phyloP scores from a whole-genome alignment of 2,113 vertebrate species.

The Scomber japonicus region DNA sequence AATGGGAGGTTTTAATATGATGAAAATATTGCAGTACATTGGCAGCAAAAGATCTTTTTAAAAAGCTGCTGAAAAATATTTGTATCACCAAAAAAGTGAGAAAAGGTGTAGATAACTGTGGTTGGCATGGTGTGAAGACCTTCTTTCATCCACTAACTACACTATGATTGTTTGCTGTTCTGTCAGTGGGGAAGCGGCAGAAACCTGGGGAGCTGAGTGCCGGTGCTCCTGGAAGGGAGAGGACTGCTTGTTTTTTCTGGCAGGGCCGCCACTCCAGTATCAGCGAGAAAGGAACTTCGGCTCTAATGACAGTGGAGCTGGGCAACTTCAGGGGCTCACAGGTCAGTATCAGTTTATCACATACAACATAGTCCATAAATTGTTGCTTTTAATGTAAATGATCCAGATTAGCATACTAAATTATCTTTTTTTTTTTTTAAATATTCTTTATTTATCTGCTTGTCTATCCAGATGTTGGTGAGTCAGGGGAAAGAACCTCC shows the following conservation, averaged over 20 bases:
- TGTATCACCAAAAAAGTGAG: background rate
- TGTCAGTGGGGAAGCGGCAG: conserved; percentile 84
- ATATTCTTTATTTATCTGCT: background rate
- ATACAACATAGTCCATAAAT: background rate
- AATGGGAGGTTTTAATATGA: background rate
- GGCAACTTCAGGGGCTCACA: conserved; percentile 85
- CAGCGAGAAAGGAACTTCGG: conserved; percentile 86
- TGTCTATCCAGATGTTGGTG: conserved; percentile 79
- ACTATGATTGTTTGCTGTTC: conserved; percentile 13
- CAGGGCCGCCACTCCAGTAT: conserved; percentile 84
- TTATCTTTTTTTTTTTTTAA: background rate
- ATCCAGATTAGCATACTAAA: too few species aligned
- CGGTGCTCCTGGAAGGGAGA: conserved; percentile 81
- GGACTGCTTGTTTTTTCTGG: conserved; percentile 87
- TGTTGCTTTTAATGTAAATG: too few species aligned
- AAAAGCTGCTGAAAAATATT: too few species aligned
- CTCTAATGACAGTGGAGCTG: conserved; percentile 88
- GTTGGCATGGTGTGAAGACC: background rate
- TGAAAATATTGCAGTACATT: background rate
- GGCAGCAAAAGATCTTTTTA: too few species aligned
- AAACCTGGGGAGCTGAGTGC: conserved; percentile 83
- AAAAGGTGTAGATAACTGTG: background rate
- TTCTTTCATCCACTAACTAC: background rate
- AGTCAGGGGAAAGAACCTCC: conserved; percentile 86
- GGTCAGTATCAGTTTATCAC: conserved; percentile 37